phyloP scores from a whole-genome alignment of 2,888 invertebrate genomes.

The Bugula neritina region DNA sequence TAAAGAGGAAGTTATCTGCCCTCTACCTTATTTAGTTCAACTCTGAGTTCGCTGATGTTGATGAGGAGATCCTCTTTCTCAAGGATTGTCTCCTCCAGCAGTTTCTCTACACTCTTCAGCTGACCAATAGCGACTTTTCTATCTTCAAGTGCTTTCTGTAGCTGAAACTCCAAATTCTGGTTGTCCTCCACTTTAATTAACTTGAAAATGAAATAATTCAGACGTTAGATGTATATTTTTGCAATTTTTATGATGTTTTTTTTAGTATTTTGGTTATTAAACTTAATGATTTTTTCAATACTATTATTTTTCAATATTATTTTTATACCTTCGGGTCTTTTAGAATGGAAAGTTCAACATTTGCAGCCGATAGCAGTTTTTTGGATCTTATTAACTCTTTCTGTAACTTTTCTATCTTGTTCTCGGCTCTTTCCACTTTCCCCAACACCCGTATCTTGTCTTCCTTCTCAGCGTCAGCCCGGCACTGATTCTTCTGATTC shows the following conservation, averaged over 20 bases:
- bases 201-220: too few species aligned
- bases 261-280: too few species aligned
- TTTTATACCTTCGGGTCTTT: neutral
- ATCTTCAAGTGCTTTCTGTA: neutral
- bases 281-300: too few species aligned
- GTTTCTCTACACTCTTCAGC: slow-evolving; percentile 10
- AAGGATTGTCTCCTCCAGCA: neutral
- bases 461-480: neutral
- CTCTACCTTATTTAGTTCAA: neutral
- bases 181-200: neutral
- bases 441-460: neutral
- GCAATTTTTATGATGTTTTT: too few species aligned
- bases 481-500: neutral
- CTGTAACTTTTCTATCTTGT: neutral
- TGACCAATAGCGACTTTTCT: slow-evolving; percentile 1
- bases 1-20: too few species aligned
- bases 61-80: slow-evolving; percentile 11
- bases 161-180: neutral
- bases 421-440: slow-evolving; percentile 1
- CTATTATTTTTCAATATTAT: too few species aligned
- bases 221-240: too few species aligned
- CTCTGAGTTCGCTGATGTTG: neutral
- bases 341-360: neutral
- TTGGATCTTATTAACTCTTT: neutral
- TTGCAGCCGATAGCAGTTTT: slow-evolving; percentile 8